Evolutionary conservation across 2,797 vertebrate genomes (phyloP), one percentile per base, ranked within the genome.

Genomic region (Myotis pilosus): DNA sequence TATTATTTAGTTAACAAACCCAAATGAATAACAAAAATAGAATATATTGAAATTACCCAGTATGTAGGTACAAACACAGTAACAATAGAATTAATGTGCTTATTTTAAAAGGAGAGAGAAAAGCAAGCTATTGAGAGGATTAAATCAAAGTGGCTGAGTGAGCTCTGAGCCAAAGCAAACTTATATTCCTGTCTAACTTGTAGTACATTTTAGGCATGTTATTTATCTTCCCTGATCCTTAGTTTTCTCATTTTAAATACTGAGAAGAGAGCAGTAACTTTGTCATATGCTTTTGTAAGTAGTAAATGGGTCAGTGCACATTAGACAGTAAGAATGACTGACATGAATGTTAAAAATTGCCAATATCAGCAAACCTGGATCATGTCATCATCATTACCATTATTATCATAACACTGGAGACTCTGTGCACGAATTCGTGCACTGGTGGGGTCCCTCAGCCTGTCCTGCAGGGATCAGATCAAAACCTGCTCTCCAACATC

Each of bases 1-100:
- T 83, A 72, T 93, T 95, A 81, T 78, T 92, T 93, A 87, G 47
- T 80, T 92, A 93, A 92, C 20, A 3, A 87, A 80, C 55, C n/a
- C 4, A 78, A 93, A 57, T 84, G 53, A 95, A 89, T 85, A 72
- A 93, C 16, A 93, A 92, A 82, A 91, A 79, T 75, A 47, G 30
- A 85, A 87, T 93, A 78, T 74, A 87, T 22, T 55, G 87, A 87
- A 78, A 55, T 82, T 47, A 53, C 33, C 91, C 33, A 62, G 30
- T 17, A 38, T 64, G 16, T 16, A 41, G 8, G 38, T 79, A 20
- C 51, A 93, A 92, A 87, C 8, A 41, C 15, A 30, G 49, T 84
- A 68, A 85, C 28, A 87, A 41, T 74, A 68, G 79, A 60, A 87
- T 64, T 53, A 81, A 78, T 51, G 19, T 53, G 12, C 36, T 96